A percentile compares a stretch with the other conserved stretches of the same genome.
Conservation (phyloP, 2,797 vertebrate genomes). For the Petrocephalus schoutedeni region DNA sequence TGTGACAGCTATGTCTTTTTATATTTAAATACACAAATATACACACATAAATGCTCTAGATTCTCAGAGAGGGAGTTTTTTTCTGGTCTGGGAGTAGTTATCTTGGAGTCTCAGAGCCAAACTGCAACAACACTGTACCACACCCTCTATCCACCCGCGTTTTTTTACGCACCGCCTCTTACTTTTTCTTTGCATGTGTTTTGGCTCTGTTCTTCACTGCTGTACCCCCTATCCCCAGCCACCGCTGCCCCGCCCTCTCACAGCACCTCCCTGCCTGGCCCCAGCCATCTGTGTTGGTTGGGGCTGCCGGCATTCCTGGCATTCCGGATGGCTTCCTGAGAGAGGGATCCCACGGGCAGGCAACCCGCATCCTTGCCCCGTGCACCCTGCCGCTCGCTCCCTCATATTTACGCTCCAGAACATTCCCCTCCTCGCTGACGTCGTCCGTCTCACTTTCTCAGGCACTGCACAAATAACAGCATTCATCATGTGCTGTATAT, state of each 20-base stretch:
- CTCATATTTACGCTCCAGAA: not conserved
- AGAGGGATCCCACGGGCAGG: constrained; percentile 51
- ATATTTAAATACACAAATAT: not conserved
- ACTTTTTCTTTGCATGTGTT: not conserved
- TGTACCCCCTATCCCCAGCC: not conserved
- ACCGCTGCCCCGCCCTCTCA: constrained; percentile 32
- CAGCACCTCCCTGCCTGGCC: constrained; percentile 33
- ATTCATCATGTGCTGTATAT: not conserved
- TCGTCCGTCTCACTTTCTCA: not conserved
- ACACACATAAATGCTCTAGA: not conserved
- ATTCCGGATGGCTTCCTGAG: constrained; percentile 64
- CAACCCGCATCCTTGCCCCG: constrained; percentile 18
- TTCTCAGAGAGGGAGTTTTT: not conserved
- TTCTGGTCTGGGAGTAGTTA: constrained; percentile 1
- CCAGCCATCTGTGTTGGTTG: constrained; percentile 51
- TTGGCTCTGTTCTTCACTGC: not conserved
- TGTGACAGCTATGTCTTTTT: not conserved
- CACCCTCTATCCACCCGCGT: not conserved
- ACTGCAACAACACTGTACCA: not conserved
- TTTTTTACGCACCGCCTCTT: constrained; percentile 15
- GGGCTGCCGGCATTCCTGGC: constrained; percentile 58
- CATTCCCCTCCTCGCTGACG: not conserved
- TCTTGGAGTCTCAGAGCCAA: constrained; percentile 8
- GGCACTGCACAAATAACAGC: not conserved
- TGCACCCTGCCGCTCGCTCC: not conserved